Evolutionary conservation across 2,888 invertebrate species (phyloP), one percentile per base, ranked within the genome.

Genomic region (Apamea crenata): DNA sequence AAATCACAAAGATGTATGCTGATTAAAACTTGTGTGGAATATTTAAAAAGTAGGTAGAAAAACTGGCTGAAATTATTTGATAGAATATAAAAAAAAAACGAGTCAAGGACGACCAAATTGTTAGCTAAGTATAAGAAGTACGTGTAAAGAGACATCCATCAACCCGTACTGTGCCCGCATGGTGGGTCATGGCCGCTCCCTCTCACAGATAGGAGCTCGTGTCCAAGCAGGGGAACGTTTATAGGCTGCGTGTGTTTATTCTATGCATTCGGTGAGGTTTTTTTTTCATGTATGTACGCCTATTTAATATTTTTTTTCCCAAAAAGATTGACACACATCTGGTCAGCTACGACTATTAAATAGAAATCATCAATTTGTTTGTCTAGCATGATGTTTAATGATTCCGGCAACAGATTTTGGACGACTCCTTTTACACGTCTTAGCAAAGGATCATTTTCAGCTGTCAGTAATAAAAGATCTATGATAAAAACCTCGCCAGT

Each of bases 21-120:
- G 47, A 86, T 86, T 82, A 73, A 81, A 72, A 18, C 44, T 59
- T 50, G 75, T 65, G 32, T 59, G 63, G 83, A 82, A 83, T 82
- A 86, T 16, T 76, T 82, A 83, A 67, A 32, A n/a, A 67, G 63
- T 25, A 32, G 12, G 14, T 53, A 4, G 7, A 18, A 67, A 67
- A 79, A 53, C 53, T 65, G 29, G n/a, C 6, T 18, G 4, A 18
- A 50, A 25, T 79, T 50, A 21, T 16, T 59, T 3, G 25, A n/a
- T 12, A 47, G 14, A 47, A 29, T 12, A 14, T 16, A 5, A 6
- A 29, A 61, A n/a, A 61, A 56, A 25, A 21, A 25, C 25, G 25
- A 56, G 25, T 25, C 0, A 3, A 25, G 8, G 8, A 10, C 2
- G 56, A 56, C 12, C n/a, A 12, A 56, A n/a, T 56, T 21, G 21